Conservation (phyloP, 2,113 vertebrate genomes). For the Dicaeum eximium region DNA sequence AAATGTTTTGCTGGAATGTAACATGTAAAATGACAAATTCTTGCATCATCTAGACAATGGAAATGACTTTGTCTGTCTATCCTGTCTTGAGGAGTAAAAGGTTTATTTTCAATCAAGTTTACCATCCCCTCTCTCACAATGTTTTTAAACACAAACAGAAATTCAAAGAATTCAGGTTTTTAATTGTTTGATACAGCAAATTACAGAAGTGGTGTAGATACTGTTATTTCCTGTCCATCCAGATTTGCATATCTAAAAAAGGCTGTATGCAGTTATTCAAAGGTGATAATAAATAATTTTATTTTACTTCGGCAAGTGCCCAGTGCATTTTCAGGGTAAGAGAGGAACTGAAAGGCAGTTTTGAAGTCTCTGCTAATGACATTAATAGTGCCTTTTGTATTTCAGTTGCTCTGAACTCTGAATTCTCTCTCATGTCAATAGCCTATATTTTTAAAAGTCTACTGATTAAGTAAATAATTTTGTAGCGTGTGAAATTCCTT, state of each 20-base stretch:
- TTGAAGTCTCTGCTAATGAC: neutral
- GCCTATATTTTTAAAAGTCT: conserved; percentile 3
- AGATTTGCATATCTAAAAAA: neutral
- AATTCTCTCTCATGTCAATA: conserved; percentile 37
- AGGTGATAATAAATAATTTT: neutral
- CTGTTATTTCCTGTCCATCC: neutral
- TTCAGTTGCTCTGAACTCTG: neutral
- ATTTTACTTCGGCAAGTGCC: neutral
- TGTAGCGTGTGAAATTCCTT: conserved; percentile 77
- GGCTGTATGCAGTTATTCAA: neutral
- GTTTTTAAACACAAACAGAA: neutral
- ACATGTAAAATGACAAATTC: neutral
- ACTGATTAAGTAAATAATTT: conserved; percentile 64
- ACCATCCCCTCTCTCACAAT: accelerated
- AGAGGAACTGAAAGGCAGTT: neutral
- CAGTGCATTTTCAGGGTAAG: neutral
- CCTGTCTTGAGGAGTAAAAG: neutral
- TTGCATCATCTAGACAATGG: neutral
- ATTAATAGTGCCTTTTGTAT: neutral
- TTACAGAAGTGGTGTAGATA: neutral
- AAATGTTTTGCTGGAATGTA: neutral
- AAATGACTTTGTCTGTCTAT: neutral
- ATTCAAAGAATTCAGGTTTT: neutral
- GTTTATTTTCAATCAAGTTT: neutral
- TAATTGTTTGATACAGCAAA: neutral